Evolutionary conservation across 2,113 vertebrate species (phyloP).

Genomic region (Psephotus haematonotus): DNA sequence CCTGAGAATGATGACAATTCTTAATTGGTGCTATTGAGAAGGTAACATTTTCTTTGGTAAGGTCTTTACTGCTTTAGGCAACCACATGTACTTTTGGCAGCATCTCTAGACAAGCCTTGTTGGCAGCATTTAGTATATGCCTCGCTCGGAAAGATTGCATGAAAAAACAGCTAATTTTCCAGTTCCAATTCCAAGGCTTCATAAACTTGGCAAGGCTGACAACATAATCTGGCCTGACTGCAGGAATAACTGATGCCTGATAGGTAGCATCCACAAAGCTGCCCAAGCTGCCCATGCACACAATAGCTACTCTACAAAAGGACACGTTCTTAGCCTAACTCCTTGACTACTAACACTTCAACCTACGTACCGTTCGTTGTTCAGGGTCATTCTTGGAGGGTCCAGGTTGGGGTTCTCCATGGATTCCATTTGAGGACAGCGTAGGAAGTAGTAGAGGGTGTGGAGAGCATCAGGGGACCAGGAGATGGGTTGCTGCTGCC

Average conservation of each 20-base stretch:
- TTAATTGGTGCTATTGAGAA: neutral
- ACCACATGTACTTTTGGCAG: conserved; percentile 42
- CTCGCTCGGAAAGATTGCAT: conserved; percentile 16
- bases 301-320: neutral
- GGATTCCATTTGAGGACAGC: conserved; percentile 98
- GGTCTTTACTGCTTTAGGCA: conserved; percentile 32
- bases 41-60: conserved; percentile 46
- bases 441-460: conserved; percentile 98
- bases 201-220: conserved; percentile 5
- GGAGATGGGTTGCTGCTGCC: conserved; percentile 89
- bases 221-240: neutral
- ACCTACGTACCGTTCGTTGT: conserved; percentile 88
- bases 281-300: neutral
- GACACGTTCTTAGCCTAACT: neutral
- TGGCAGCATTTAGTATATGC: neutral
- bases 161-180: conserved; percentile 48
- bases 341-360: accelerated
- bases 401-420: conserved; percentile 99
- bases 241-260: conserved; percentile 29
- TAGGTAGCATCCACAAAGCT: neutral
- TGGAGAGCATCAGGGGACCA: conserved; percentile 97
- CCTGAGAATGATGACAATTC: neutral
- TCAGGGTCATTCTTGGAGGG: conserved; percentile 93
- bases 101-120: neutral
- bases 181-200: conserved; percentile 5